Conservation (phyloP, 2,113 vertebrate species). For the Nothobranchius kuhntae region DNA sequence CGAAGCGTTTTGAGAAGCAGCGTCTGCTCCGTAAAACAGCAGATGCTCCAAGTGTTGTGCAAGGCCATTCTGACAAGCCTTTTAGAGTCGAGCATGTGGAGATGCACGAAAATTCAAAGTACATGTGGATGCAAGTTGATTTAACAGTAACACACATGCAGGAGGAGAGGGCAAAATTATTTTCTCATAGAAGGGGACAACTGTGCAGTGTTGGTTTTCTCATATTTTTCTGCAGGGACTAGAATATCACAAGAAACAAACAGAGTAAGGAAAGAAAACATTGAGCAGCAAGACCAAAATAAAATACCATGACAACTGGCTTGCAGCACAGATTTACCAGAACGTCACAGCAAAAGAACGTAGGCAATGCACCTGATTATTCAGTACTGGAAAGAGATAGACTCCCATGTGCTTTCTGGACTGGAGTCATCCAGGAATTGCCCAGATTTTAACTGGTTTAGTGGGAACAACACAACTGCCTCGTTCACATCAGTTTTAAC, state of each 20-base stretch:
- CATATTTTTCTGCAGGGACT: slow-evolving; percentile 56
- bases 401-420: slow-evolving; percentile 35
- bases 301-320: slow-evolving; percentile 72
- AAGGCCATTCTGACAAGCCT: slow-evolving; percentile 86
- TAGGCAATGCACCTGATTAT: slow-evolving; percentile 43
- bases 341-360: slow-evolving; percentile 47
- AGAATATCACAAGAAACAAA: slow-evolving; percentile 62
- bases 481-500: slow-evolving; percentile 9
- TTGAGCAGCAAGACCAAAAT: slow-evolving; percentile 59
- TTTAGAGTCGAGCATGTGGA: slow-evolving; percentile 41
- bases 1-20: slow-evolving; percentile 88
- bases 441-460: neutral
- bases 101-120: slow-evolving; percentile 29
- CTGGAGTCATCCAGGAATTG: slow-evolving; percentile 28
- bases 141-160: neutral
- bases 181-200: neutral
- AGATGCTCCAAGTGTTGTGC: slow-evolving; percentile 93
- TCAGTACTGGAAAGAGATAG: slow-evolving; percentile 32
- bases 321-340: slow-evolving; percentile 52
- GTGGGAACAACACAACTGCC: neutral
- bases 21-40: slow-evolving; percentile 91
- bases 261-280: slow-evolving; percentile 52
- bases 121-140: slow-evolving; percentile 7
- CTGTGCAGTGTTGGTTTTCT: slow-evolving; percentile 48
- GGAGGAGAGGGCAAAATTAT: neutral